Evolutionary conservation across 2,888 invertebrate genomes (phyloP), one percentile per base, ranked within the genome.

Genomic region (Amphiduros pacificus): DNA sequence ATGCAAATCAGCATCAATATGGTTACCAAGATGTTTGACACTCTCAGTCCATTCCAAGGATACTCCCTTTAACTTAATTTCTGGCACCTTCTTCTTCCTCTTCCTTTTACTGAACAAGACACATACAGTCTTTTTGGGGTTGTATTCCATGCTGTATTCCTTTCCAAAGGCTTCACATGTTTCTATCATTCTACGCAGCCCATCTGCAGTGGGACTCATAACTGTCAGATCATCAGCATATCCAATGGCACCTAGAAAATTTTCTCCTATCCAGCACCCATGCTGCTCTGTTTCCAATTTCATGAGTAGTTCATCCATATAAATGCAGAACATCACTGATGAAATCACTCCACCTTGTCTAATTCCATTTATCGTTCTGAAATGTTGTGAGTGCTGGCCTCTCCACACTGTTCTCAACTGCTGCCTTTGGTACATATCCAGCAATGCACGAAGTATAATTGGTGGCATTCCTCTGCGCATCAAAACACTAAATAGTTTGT

Each of bases 241-340:
- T 5, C 31, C 53, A 53, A 53, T n/a, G n/a, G 53, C 53, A 4
- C 53, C 53, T 17, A 22, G 31, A 32, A 29, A 53, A 26, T 31
- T 11, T 29, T 26, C 14, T n/a, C 53, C 53, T 31, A 53, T 29
- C 20, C 32, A 53, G 17, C 53, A 53, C 11, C 53, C 53, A 29
- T 11, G 5, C 14, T 17, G 29, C 20, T 3, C 17, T 2, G 14
- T 27, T 9, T 32, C 32, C 3, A 53, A 4, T 28, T 4, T 17
- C 29, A 20, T 5, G 22, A 53, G 17, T 29, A 53, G 31, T 29
- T 53, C 53, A 53, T 53, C 53, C 27, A 53, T 53, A 17, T 53
- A 53, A 31, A 53, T 29, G 31, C 53, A 44, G n/a, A 44, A 44
- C n/a, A 44, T 6, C 5, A 44, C 22, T 44, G 44, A 22, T 5